Conservation (phyloP, 2,888 invertebrate genomes). For the Eristalis pertinax region DNA sequence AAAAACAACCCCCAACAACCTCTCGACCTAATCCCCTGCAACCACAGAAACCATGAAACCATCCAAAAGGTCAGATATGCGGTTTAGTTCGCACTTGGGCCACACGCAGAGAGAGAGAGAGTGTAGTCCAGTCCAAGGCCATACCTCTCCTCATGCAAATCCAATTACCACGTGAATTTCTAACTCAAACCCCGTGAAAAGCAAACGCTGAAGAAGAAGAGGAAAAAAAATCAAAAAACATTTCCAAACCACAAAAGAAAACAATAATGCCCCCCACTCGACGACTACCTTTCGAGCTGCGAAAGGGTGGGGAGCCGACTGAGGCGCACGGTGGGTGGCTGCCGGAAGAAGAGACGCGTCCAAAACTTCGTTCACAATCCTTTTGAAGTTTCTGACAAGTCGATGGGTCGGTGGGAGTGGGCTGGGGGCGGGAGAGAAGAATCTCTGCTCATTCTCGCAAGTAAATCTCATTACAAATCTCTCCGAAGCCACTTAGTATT, state of each 20-base stretch:
- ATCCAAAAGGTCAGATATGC: too few relatives aligned
- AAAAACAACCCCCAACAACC: too few relatives aligned
- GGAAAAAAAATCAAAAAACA: not conserved
- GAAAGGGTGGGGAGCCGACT: too few relatives aligned
- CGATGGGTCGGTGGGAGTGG: not conserved
- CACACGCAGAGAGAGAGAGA: not conserved
- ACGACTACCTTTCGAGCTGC: not conserved
- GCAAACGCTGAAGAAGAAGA: not conserved
- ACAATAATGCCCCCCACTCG: not conserved
- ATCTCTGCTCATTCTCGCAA: not conserved
- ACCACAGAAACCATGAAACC: too few relatives aligned
- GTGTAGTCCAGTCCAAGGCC: not conserved
- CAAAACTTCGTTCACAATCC: not conserved
- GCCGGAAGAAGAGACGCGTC: not conserved
- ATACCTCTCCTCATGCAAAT: constrained; percentile 6
- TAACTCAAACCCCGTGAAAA: not conserved
- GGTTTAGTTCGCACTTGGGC: not conserved
- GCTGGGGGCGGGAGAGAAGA: too few relatives aligned
- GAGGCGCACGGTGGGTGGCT: too few relatives aligned
- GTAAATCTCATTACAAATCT: constrained; percentile 23
- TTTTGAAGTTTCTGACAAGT: not conserved
- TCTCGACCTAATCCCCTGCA: too few relatives aligned
- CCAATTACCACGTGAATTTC: constrained; percentile 27
- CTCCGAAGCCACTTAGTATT: constrained; percentile 31
- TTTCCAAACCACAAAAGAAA: not conserved